Conservation (phyloP, 2,888 invertebrate species). For the Mystacides longicornis region DNA sequence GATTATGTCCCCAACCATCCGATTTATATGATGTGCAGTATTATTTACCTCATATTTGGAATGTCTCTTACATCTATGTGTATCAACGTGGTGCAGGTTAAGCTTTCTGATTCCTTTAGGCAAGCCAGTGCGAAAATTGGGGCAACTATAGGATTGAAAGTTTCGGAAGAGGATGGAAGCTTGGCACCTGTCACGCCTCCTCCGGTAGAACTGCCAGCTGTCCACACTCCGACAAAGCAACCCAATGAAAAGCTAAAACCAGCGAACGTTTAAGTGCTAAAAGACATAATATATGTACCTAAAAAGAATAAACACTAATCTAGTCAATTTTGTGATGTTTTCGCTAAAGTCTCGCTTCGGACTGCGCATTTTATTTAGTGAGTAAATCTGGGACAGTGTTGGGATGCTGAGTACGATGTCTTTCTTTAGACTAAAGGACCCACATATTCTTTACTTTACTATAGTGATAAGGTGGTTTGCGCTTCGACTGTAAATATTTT, state of each 20-base stretch:
- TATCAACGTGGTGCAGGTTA: constrained; percentile 89
- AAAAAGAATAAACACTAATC: too few relatives aligned
- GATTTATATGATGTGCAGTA: constrained; percentile 82
- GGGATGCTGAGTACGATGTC: too few relatives aligned
- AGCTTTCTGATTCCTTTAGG: constrained; percentile 71
- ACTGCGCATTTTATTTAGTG: too few relatives aligned
- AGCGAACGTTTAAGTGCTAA: background rate
- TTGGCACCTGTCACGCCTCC: constrained; percentile 42
- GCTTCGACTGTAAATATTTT: too few relatives aligned
- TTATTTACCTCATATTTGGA: constrained; percentile 89
- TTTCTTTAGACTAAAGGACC: too few relatives aligned
- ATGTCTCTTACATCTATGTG: constrained; percentile 95
- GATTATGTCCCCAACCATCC: constrained; percentile 87
- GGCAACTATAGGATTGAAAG: constrained; percentile 71
- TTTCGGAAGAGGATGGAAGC: constrained; percentile 61
- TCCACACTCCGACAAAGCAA: constrained; percentile 33
- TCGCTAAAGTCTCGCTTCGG: too few relatives aligned
- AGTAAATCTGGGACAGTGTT: too few relatives aligned
- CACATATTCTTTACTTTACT: too few relatives aligned
- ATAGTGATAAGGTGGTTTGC: too few relatives aligned
- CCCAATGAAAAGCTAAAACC: background rate
- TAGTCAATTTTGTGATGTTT: too few relatives aligned
- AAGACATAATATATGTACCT: background rate
- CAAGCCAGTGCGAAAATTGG: constrained; percentile 80
- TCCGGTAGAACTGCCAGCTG: constrained; percentile 39